Evolutionary conservation across 2,888 invertebrate species (phyloP), one percentile per base, ranked within the genome.

Genomic region (Drosophila demipolita): DNA sequence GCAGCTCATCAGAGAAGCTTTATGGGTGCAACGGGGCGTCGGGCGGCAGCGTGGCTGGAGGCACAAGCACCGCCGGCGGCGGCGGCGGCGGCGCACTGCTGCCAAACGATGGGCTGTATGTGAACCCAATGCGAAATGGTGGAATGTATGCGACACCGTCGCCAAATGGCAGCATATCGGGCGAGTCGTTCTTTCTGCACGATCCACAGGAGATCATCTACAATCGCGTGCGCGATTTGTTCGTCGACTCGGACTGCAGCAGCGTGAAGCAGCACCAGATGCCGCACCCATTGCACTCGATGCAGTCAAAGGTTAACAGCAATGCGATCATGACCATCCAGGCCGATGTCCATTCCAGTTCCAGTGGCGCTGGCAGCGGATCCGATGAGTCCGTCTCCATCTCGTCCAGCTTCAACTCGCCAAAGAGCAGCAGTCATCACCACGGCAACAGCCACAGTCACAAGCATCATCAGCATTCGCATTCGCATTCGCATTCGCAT

Each of bases 131-230:
- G 96, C 93, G 94, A 45, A 90, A 89, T 45, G 90, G 90, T 0
- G 91, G 90, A 15, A 93, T 94, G 93, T 94, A 83, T 93, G 94
- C 93, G 92, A 95, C 93, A 91, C 91, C 93, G 42, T 95, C 91
- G 93, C 94, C 94, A 60, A 95, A 94, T 55, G 95, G 94, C 73
- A 94, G 95, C 87, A 92, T 94, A 61, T 93, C 93, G 11, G 94
- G 94, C n/a, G 96, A 96, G 87, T 95, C 96, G 8, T 98, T 98
- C 94, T 98, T 97, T 92, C 94, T 98, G 60, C 98, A 98, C 93
- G 96, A 96, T 89, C 96, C 96, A 0, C 96, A 96, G 68, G 96
- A 97, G 82, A 94, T 97, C 50, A 95, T 95, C 73, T 97, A 97
- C 93, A 97, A 97, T 92, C 95, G 97, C 60, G 97, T 98, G 57